A percentile compares a stretch with the other conserved stretches of the same genome.
Evolutionary conservation across 2,113 vertebrate genomes (phyloP).

Genomic region (Catharus bicknelli): DNA sequence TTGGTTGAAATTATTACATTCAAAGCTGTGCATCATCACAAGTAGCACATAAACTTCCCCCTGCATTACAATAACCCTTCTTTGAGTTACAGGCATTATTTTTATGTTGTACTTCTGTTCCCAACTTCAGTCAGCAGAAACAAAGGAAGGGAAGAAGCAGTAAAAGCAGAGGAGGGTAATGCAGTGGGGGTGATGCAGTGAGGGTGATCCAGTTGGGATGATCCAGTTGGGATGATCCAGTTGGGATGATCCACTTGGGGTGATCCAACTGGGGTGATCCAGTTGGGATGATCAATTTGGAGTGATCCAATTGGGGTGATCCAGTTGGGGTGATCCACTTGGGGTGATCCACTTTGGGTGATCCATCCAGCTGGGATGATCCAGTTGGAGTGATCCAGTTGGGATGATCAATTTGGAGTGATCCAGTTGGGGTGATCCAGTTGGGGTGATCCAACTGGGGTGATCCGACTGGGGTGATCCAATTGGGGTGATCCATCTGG

Average conservation of each 20-base stretch:
- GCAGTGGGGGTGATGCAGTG: not conserved
- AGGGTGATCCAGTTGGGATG: not conserved
- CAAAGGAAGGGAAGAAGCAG: not conserved
- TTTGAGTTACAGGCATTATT: not conserved
- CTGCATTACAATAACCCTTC: not conserved
- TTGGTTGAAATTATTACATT: not conserved
- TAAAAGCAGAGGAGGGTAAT: not conserved
- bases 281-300: no score
- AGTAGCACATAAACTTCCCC: not conserved
- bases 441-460: no score
- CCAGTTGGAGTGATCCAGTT: fast-evolving
- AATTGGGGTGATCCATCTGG: not conserved
- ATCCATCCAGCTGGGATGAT: not conserved
- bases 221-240: fast-evolving
- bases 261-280: not conserved
- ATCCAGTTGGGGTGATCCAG: no score
- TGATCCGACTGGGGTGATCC: no score
- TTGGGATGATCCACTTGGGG: fast-evolving
- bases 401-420: not conserved
- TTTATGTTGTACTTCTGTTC: not conserved
- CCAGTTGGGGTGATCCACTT: no score
- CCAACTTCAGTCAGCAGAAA: not conserved
- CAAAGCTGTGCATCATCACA: not conserved
- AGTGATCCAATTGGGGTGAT: not conserved
- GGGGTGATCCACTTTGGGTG: no score